Evolutionary conservation across 2,888 invertebrate species (phyloP).

Genomic region (Physocephala rufipes): DNA sequence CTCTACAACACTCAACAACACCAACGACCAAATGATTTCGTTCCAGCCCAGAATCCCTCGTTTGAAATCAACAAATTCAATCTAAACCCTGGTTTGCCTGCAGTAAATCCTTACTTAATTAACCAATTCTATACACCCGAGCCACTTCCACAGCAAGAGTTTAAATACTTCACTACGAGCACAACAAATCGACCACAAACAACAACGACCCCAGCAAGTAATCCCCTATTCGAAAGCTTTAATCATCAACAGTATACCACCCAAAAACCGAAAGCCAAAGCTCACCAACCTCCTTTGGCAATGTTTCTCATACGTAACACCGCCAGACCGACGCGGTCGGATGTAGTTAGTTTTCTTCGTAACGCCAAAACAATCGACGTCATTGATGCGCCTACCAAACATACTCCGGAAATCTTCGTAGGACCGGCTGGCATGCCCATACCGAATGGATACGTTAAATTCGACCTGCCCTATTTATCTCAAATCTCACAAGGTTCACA

Average conservation of each 20-base stretch:
- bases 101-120: slow-evolving; percentile 66
- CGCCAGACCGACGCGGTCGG: slow-evolving; percentile 70
- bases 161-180: slow-evolving; percentile 52
- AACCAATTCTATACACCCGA: slow-evolving; percentile 66
- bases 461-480: slow-evolving; percentile 84
- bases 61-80: slow-evolving; percentile 59
- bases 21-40: slow-evolving; percentile 47
- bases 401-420: slow-evolving; percentile 81
- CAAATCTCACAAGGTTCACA: slow-evolving; percentile 63
- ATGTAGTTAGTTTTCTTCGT: slow-evolving; percentile 76
- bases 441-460: slow-evolving; percentile 79
- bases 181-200: slow-evolving; percentile 56
- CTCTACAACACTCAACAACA: slow-evolving; percentile 67
- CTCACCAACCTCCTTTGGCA: slow-evolving; percentile 85
- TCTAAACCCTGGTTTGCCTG: slow-evolving; percentile 55
- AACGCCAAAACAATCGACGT: slow-evolving; percentile 80
- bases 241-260: slow-evolving; percentile 48
- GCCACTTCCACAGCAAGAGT: slow-evolving; percentile 50
- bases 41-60: slow-evolving; percentile 45
- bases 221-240: slow-evolving; percentile 56
- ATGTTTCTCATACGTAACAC: slow-evolving; percentile 74
- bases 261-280: slow-evolving; percentile 71
- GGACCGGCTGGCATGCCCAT: slow-evolving; percentile 79
- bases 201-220: slow-evolving; percentile 59
- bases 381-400: slow-evolving; percentile 75